Evolutionary conservation across 2,113 vertebrate species (phyloP), one percentile per base, ranked within the genome.

Genomic region (Syrrhaptes paradoxus): DNA sequence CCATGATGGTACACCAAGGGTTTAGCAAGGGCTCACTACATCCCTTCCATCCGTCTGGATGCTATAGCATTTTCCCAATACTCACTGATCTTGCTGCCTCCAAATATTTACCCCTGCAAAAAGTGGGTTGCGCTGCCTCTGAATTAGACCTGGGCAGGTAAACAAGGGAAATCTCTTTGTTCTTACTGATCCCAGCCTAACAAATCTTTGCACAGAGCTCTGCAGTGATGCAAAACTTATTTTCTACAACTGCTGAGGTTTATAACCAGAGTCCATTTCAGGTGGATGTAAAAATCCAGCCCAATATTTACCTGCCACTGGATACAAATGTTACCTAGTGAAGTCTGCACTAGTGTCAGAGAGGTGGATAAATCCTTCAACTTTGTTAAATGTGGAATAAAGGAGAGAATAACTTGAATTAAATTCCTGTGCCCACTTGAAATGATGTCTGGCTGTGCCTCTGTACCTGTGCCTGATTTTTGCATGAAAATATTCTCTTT

Each of bases 401-500:
- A 98, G 97, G 97, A 95, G 96, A 98, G 98, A 98, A 98, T 98
- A 98, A 98, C 97, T 98, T 98, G 98, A 98, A 98, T 98, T 98
- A 98, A 98, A 98, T 98, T 97, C 97, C 97, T 98, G 97, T 98
- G 97, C 98, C 98, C 97, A 98, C 98, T 98, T 98, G 98, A 98
- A 98, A 98, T 97, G 97, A 98, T 96, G 97, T 98, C 98, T 98
- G 97, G 96, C 98, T 98, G 98, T 98, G 98, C 98, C 96, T 98
- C 98, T 98, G 98, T 98, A 98, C 97, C 98, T 98, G 97, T 98
- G 97, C 97, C 97, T 97, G 97, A 98, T 98, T 98, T 98, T 98
- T 98, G 98, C 98, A 98, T 98, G 98, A 98, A 98, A 98, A 98
- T 98, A 98, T 98, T 98, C 98, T 98, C 98, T 98, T 98, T 98